Percentiles rank a stretch among this genome's conserved stretches.
Evolutionary conservation across 2,888 invertebrate genomes (phyloP).

Genomic region (Ophion ventricosus): DNA sequence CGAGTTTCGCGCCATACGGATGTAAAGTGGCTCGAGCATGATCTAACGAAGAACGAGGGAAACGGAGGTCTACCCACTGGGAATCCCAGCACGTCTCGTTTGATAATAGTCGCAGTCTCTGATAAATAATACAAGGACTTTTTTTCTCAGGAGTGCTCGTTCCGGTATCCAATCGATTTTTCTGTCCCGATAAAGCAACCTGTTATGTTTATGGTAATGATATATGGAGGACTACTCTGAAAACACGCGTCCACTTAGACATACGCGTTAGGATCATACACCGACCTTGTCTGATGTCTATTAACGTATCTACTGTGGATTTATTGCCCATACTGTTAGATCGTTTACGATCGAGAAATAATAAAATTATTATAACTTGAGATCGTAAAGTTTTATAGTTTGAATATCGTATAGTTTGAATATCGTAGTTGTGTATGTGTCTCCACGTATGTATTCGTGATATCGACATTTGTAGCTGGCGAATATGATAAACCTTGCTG

Average conservation of each 20-base stretch:
- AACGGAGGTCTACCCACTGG: background rate
- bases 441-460: constrained; percentile 24
- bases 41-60: background rate
- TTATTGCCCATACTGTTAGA: constrained; percentile 80
- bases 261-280: constrained; percentile 10
- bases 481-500: constrained; percentile 53
- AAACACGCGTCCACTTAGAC: constrained; percentile 4
- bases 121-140: background rate
- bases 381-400: constrained; percentile 78
- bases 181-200: background rate
- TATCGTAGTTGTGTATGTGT: constrained; percentile 20
- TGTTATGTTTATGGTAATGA: background rate
- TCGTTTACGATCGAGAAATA: constrained; percentile 81
- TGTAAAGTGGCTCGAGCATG: constrained; percentile 6
- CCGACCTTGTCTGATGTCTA: constrained; percentile 71
- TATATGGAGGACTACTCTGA: background rate
- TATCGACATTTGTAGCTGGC: constrained; percentile 23
- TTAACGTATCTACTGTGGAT: constrained; percentile 81
- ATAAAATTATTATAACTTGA: constrained; percentile 81
- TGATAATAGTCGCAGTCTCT: background rate
- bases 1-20: constrained; percentile 10
- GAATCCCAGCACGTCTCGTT: background rate
- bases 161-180: background rate
- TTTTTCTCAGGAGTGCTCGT: background rate
- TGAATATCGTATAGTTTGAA: constrained; percentile 68